These are phyloP conservation scores for Villa cingulata DNA, from an alignment of 2,888 invertebrate genomes.

Conservation along the genomic window DNA sequence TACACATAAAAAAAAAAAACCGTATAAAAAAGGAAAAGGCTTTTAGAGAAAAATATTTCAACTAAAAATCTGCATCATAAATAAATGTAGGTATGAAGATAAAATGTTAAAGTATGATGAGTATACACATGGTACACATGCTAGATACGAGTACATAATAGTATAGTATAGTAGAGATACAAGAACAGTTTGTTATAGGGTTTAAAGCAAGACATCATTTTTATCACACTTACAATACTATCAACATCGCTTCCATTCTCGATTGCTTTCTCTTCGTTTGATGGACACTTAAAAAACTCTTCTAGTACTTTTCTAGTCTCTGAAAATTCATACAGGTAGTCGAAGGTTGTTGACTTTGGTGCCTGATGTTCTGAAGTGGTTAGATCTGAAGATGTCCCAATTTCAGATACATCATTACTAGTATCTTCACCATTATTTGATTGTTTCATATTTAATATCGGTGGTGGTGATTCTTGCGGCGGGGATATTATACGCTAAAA, in stretches of 20 bases:
- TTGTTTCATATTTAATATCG: constrained; percentile 21
- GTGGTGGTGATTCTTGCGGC: constrained; percentile 26
- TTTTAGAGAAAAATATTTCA: too few relatives aligned
- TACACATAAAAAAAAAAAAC: too few relatives aligned
- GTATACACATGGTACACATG: too few relatives aligned
- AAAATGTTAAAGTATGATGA: too few relatives aligned
- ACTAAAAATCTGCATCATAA: too few relatives aligned
- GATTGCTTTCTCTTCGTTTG: constrained; percentile 44
- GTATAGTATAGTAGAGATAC: not conserved
- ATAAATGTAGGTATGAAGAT: too few relatives aligned
- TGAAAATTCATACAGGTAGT: constrained; percentile 81
- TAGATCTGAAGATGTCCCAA: constrained; percentile 34
- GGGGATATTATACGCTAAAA: constrained; percentile 31
- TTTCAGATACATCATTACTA: constrained; percentile 36
- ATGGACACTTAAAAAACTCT: constrained; percentile 77
- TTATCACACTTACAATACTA: constrained; percentile 27
- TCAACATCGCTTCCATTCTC: constrained; percentile 37
- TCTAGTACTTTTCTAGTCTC: constrained; percentile 82
- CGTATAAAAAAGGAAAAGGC: too few relatives aligned
- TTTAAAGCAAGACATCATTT: constrained; percentile 1
- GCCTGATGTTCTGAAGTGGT: constrained; percentile 27
- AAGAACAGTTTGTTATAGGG: too few relatives aligned
- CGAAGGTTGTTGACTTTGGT: constrained; percentile 52
- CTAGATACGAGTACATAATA: constrained; percentile 1
- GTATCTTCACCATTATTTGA: constrained; percentile 34